Evolutionary conservation across 30 jellyfish, hydroid and myxozoan species (phyloP), one percentile per base, ranked within the genome.

Genomic region (Aurelia sp.): DNA sequence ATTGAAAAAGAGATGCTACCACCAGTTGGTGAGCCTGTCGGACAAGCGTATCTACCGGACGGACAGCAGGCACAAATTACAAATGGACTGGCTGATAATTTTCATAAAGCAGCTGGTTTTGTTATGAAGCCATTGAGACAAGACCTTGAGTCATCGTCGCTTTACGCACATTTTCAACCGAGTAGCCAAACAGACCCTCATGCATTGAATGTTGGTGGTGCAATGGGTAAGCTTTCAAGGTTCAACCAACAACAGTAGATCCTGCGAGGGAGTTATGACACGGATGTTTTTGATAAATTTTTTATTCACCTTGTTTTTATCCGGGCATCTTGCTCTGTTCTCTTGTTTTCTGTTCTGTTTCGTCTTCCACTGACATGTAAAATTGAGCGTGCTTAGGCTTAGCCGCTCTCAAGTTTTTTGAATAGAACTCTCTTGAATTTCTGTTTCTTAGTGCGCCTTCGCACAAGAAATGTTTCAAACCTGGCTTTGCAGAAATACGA

Each of bases 1-100:
- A 82, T 82, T 27, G 91, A 81, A 18, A 50, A 73, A 30, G 91
- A 81, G 70, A 81, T 81, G 84, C 69, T 81, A 77, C 91, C 91
- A 18, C 91, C 91, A 0, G 72, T 44, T 15, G 91, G 91, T 8
- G 84, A 67, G 68, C 91, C 91, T 1, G 77, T 81, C 17, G 91
- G 91, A 8, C 91, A 81, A 35, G 81, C 91, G 1, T 81, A 81
- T 41, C 70, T 81, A 17, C 91, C 91, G 59, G 50, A 19, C 19
- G 48, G 47, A 8, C 84, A 55, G 61, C 82, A 27, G 15, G 12
- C 35, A 22, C 84, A 81, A 19, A 17, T 60, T 5, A 2, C 55
- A 44, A 44, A 44, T 16, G 53, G 17, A 18, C 19, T 81, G 72
- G 71, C 59, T 17, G 62, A 16, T 21, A 68, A 81, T 51, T 69